Evolutionary conservation across 1,140 invertebrate species (phyloP).

Genomic region (Camponotus vicinus): DNA sequence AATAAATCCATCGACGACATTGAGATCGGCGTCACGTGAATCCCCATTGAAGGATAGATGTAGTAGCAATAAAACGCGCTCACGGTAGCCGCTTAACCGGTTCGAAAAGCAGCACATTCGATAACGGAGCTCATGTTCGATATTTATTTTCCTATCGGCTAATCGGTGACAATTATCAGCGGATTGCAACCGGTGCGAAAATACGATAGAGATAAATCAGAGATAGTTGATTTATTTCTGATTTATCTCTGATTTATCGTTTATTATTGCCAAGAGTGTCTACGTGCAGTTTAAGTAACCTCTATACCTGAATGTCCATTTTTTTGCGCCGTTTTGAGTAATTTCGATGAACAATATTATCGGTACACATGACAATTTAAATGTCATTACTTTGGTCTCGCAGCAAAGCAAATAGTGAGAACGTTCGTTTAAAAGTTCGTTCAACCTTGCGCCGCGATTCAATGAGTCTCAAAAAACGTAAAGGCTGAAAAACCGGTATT

Average conservation of each 20-base stretch:
- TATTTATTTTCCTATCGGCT: not conserved
- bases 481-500: not conserved
- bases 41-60: conserved; percentile 44
- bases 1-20: conserved; percentile 31
- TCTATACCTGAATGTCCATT: not conserved
- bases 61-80: not conserved
- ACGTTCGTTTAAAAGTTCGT: conserved; percentile 63
- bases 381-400: not conserved
- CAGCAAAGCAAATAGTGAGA: conserved; percentile 23
- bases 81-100: not conserved
- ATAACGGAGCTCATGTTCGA: not conserved
- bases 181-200: not conserved
- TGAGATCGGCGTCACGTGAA: conserved; percentile 37
- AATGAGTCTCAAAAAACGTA: conserved; percentile 16
- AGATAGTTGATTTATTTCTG: not conserved
- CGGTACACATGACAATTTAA: not conserved
- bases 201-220: conserved; percentile 12
- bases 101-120: not conserved
- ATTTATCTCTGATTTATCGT: not conserved
- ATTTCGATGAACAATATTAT: not conserved
- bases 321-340: not conserved
- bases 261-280: not conserved
- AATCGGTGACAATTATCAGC: conserved; percentile 3
- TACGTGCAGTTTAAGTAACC: not conserved
- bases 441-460: conserved; percentile 69